Evolutionary conservation across 30 jellyfish, hydroid and myxozoan species (phyloP), one percentile per base, ranked within the genome.

Genomic region (Aurelia sp.): DNA sequence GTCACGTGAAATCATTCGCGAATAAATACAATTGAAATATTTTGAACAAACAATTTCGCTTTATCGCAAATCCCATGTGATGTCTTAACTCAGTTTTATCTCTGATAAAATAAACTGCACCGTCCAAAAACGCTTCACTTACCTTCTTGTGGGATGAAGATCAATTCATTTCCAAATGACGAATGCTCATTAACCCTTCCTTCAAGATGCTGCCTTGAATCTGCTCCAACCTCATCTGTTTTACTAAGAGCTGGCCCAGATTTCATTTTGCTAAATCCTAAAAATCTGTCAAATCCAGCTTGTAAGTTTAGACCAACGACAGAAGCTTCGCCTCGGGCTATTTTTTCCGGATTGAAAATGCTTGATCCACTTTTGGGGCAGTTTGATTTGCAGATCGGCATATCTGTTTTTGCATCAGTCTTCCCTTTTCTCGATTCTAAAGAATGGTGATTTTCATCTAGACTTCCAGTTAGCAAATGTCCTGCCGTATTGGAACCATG

Each of bases 271-370:
- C 50, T 11, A 51, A 78, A 78, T 17, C 79, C 89, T 18, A 69
- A 40, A 44, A 78, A 61, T 44, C 67, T 66, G 35, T 62, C 89
- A 31, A 16, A 37, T 16, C 89, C 89, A 3, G 89, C 1, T 27
- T 62, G 79, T 6, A 78, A 31, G 20, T 78, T 78, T 12, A 78
- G 79, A n/a, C 89, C 89, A 44, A 78, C 89, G n/a, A 78, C 50
- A 10, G 73, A 21, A 11, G 76, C 40, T 37, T 61, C 73, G 27
- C 50, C 67, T 5, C 13, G 55, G 0, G 55, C 55, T 44, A 9
- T 60, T 57, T 37, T 57, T 1, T 50, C 69, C n/a, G 18, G 60
- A 44, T 21, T 41, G n/a, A 44, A 7, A 37, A 41, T 41, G 30
- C 44, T 16, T 4, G 67, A 71, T 21, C 52, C 16, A 16, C 31